Conservation (phyloP, 2,113 vertebrate species). For the Paralichthys olivaceus region DNA sequence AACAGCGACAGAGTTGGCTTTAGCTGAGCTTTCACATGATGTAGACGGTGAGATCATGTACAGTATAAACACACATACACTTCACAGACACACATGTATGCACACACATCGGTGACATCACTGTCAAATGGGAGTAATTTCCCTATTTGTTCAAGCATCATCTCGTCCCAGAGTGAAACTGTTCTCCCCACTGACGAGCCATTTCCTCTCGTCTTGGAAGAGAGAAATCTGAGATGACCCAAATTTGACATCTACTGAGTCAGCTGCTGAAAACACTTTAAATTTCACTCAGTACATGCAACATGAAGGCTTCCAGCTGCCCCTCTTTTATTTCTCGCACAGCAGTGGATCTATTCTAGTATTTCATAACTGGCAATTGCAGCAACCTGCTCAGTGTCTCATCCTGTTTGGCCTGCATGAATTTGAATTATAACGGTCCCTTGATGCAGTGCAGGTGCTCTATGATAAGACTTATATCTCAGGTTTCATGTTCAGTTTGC, state of each 20-base stretch:
- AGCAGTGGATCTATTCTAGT: slow-evolving; percentile 26
- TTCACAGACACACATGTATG: neutral
- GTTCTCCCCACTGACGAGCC: slow-evolving; percentile 13
- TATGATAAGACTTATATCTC: neutral
- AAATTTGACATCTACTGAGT: slow-evolving; percentile 67
- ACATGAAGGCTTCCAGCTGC: slow-evolving; percentile 23
- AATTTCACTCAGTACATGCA: slow-evolving; percentile 53
- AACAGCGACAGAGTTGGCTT: slow-evolving; percentile 19
- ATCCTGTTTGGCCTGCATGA: slow-evolving; percentile 27
- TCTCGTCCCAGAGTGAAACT: slow-evolving; percentile 32
- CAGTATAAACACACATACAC: neutral
- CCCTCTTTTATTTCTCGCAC: slow-evolving; percentile 12
- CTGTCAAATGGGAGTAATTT: slow-evolving; percentile 29
- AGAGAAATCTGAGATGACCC: slow-evolving; percentile 31
- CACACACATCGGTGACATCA: slow-evolving; percentile 40
- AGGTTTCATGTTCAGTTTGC: slow-evolving; percentile 13
- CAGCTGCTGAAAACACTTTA: slow-evolving; percentile 60
- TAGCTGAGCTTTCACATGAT: slow-evolving; percentile 33
- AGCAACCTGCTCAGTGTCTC: slow-evolving; percentile 26
- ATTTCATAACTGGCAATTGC: slow-evolving; percentile 21
- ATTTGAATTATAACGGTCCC: slow-evolving; percentile 27
- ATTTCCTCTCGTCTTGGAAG: slow-evolving; percentile 47
- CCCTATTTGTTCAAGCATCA: slow-evolving; percentile 35
- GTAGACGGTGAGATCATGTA: slow-evolving; percentile 43
- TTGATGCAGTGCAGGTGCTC: slow-evolving; percentile 24